Percentiles rank a stretch among this genome's conserved stretches.
phyloP scores from a whole-genome alignment of 2,888 invertebrate genomes.

The Herminia tarsipennalis region DNA sequence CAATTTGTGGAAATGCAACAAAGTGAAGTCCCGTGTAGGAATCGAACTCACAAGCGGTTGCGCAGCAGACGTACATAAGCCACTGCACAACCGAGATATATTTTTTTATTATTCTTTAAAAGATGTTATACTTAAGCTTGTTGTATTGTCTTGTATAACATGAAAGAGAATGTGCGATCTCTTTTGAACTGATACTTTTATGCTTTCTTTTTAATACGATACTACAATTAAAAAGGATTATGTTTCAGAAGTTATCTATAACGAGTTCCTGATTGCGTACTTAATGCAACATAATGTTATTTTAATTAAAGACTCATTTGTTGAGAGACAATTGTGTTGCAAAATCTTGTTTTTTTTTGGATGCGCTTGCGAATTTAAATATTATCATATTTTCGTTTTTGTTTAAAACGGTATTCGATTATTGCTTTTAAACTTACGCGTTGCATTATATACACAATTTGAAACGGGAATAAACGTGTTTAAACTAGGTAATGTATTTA shows the following conservation, averaged over 20 bases:
- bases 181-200: slow-evolving; percentile 3
- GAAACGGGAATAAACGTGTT: no score
- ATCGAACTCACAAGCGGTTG: no score
- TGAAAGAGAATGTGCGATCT: slow-evolving; percentile 6
- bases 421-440: no score
- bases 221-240: slow-evolving; percentile 15
- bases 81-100: no score
- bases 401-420: background rate
- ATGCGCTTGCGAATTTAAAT: background rate
- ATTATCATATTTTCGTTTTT: background rate
- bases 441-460: no score
- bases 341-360: no score
- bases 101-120: no score
- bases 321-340: no score
- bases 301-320: slow-evolving; percentile 22
- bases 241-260: slow-evolving; percentile 11
- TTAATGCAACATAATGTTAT: slow-evolving; percentile 14
- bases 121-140: background rate
- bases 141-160: background rate
- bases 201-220: slow-evolving; percentile 2
- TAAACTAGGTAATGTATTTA: no score
- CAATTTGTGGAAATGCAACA: no score
- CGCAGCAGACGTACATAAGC: no score
- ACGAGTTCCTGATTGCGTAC: slow-evolving; percentile 18
- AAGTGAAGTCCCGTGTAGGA: no score